Percentiles rank a stretch among this genome's conserved stretches.
Conservation (phyloP, 2,797 vertebrate species). For the Chloroceryle inda region DNA sequence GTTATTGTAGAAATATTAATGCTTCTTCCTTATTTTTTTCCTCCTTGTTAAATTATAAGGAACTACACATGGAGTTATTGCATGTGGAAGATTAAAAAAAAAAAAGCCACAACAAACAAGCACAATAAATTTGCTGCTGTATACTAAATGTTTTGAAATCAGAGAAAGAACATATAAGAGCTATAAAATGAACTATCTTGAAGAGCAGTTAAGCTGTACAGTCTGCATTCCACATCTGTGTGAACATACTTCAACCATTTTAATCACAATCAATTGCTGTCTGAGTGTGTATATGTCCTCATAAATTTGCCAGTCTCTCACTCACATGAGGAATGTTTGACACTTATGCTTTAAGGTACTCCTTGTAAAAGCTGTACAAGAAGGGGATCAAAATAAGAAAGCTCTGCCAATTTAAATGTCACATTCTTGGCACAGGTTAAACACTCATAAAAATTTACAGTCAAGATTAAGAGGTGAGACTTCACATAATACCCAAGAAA, state of each 20-base stretch:
- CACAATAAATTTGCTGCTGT: conserved; percentile 7
- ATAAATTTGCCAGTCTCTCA: conserved; percentile 35
- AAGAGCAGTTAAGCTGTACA: background rate
- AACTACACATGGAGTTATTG: background rate
- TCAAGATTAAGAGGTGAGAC: conserved; percentile 26
- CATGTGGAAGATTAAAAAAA: background rate
- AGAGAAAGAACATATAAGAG: conserved; percentile 8
- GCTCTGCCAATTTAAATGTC: conserved; percentile 33
- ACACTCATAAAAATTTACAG: conserved; percentile 37
- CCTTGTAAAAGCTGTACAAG: conserved; percentile 35
- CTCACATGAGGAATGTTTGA: background rate
- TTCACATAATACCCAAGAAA: conserved; percentile 26
- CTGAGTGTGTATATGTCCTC: background rate
- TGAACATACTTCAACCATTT: conserved; percentile 28
- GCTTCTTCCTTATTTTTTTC: background rate
- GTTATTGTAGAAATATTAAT: background rate
- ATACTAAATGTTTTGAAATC: background rate
- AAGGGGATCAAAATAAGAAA: conserved; percentile 42
- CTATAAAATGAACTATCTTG: conserved; percentile 26
- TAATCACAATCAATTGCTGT: background rate
- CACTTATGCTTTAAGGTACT: conserved; percentile 10
- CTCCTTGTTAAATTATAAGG: background rate
- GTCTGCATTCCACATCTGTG: background rate
- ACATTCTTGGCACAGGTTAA: conserved; percentile 37
- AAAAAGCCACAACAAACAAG: background rate